A percentile compares a stretch with the other conserved stretches of the same genome.
Conservation (phyloP, 2,113 vertebrate genomes). For the Psammodynastes pulverulentus region DNA sequence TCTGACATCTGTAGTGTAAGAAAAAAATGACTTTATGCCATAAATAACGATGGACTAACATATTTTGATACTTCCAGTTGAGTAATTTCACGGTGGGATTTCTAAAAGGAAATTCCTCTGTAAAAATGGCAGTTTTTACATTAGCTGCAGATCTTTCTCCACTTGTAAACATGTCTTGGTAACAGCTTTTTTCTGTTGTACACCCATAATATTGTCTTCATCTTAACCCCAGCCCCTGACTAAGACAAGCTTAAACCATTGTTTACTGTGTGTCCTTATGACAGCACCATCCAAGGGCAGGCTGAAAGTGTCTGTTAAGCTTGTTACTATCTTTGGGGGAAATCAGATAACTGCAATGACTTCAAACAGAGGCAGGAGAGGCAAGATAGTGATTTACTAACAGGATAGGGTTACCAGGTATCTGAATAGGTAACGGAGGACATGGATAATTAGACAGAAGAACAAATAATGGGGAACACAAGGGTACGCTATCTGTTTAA, state of each 20-base stretch:
- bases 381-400: background rate
- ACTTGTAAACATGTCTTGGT: background rate
- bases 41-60: background rate
- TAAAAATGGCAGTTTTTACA: background rate
- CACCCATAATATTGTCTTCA: background rate
- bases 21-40: background rate
- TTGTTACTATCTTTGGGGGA: background rate
- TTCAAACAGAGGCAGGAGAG: background rate
- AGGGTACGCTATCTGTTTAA: background rate
- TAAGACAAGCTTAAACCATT: background rate
- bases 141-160: background rate
- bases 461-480: background rate
- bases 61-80: background rate
- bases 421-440: background rate
- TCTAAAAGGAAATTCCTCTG: background rate
- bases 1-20: background rate
- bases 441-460: background rate
- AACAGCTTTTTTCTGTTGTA: background rate
- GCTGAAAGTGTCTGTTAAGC: background rate
- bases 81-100: background rate
- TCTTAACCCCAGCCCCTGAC: background rate
- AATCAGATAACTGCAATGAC: background rate
- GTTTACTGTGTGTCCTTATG: background rate
- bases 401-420: background rate
- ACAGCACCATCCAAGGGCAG: background rate